Evolutionary conservation across 2,113 vertebrate genomes (phyloP).

Genomic region (Tyrannus savana): DNA sequence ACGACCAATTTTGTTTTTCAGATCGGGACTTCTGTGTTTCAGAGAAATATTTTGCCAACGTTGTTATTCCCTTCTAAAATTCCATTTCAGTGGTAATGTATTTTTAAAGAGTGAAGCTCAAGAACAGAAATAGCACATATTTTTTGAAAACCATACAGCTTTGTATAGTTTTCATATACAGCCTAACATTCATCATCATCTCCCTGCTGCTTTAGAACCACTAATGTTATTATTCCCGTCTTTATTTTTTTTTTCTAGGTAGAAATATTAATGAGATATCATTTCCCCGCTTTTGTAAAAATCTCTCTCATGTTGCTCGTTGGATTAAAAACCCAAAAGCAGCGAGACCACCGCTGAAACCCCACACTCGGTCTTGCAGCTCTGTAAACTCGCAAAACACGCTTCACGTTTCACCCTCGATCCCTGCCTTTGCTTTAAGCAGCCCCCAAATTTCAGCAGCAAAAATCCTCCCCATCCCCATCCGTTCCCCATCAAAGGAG

Average conservation of each 20-base stretch:
- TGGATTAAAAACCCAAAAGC: background rate
- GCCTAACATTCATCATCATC: slow-evolving; percentile 28
- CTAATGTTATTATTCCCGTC: background rate
- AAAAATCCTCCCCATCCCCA: background rate
- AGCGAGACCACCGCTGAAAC: background rate
- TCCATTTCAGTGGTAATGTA: background rate
- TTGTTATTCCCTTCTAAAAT: slow-evolving; percentile 12
- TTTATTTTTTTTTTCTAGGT: background rate
- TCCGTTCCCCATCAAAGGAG: background rate
- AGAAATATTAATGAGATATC: slow-evolving; percentile 33
- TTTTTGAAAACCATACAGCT: background rate
- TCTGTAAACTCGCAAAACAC: background rate
- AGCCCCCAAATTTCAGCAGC: background rate
- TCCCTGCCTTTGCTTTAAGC: background rate
- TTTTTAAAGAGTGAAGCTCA: slow-evolving; percentile 42
- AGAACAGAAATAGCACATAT: background rate
- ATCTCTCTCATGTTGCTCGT: background rate
- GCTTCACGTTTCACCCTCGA: background rate
- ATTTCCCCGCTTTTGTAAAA: slow-evolving; percentile 15
- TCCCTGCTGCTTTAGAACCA: slow-evolving; percentile 27
- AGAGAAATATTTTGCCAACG: background rate
- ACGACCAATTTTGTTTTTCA: background rate
- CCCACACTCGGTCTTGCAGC: background rate
- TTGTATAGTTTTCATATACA: background rate
- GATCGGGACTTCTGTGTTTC: background rate